A percentile compares a stretch with the other conserved stretches of the same genome.
Conservation (phyloP, 2,888 invertebrate species). For the Melanotus villosus region DNA sequence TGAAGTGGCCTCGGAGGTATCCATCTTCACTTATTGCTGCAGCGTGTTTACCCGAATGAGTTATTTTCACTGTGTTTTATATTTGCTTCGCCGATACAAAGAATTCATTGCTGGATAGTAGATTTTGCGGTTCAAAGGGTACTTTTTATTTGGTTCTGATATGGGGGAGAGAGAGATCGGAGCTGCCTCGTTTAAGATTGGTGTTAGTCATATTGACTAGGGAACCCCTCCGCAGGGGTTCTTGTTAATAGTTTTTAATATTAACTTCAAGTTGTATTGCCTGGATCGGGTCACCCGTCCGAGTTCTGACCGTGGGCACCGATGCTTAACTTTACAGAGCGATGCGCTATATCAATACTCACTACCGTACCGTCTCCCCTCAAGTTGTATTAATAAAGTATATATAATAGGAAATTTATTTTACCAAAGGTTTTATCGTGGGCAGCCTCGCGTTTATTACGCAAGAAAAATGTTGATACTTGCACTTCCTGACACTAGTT, state of each 20-base stretch:
- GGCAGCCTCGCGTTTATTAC: background rate
- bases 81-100: constrained; percentile 24
- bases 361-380: too few relatives aligned
- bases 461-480: background rate
- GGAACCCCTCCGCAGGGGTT: constrained; percentile 13
- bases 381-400: background rate
- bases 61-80: constrained; percentile 13
- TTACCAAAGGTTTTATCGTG: background rate
- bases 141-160: constrained; percentile 30
- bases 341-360: too few relatives aligned
- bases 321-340: too few relatives aligned
- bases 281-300: too few relatives aligned
- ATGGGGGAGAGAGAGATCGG: constrained; percentile 18
- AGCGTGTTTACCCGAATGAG: constrained; percentile 11
- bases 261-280: too few relatives aligned
- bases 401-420: background rate
- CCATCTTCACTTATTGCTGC: constrained; percentile 25
- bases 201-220: constrained; percentile 16
- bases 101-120: constrained; percentile 28
- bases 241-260: too few relatives aligned
- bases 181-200: constrained; percentile 17
- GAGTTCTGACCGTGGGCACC: too few relatives aligned
- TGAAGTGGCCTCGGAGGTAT: constrained; percentile 9
- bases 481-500: constrained; percentile 17
- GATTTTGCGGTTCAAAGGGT: constrained; percentile 30